A percentile compares a stretch with the other conserved stretches of the same genome.
Evolutionary conservation across 2,888 invertebrate species (phyloP).

Genomic region (Tachystola acroxantha): DNA sequence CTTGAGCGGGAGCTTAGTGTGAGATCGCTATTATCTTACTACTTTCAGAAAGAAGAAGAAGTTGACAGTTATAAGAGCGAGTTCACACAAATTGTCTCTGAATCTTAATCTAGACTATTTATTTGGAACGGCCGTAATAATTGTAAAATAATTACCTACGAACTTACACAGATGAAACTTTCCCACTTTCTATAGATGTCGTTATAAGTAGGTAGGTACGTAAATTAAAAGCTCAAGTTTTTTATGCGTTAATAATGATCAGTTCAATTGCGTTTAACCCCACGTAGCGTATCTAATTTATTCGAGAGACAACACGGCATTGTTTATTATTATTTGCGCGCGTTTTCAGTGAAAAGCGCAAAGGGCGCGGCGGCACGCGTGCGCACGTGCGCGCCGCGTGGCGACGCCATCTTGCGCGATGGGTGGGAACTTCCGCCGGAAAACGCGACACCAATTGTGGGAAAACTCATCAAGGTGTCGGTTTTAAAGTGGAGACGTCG

Average conservation of each 20-base stretch:
- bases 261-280: constrained; percentile 73
- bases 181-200: too few species aligned
- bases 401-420: constrained; percentile 50
- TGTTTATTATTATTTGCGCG: constrained; percentile 65
- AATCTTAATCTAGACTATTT: too few species aligned
- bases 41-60: too few species aligned
- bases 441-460: constrained; percentile 58
- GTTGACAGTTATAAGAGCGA: too few species aligned
- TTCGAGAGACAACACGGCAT: constrained; percentile 54
- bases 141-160: too few species aligned
- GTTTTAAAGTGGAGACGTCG: neutral
- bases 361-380: constrained; percentile 41
- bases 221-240: too few species aligned
- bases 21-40: too few species aligned
- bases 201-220: too few species aligned
- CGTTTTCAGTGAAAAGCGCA: constrained; percentile 67
- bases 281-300: constrained; percentile 60
- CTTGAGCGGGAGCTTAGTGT: too few species aligned
- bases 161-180: too few species aligned
- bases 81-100: too few species aligned
- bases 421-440: constrained; percentile 69
- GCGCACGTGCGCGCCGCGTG: constrained; percentile 47
- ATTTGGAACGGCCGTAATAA: too few species aligned
- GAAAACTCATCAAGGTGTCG: constrained; percentile 46
- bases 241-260: constrained; percentile 57